phyloP scores from a whole-genome alignment of 2,888 invertebrate genomes.

The Ichneumoninae sp. region DNA sequence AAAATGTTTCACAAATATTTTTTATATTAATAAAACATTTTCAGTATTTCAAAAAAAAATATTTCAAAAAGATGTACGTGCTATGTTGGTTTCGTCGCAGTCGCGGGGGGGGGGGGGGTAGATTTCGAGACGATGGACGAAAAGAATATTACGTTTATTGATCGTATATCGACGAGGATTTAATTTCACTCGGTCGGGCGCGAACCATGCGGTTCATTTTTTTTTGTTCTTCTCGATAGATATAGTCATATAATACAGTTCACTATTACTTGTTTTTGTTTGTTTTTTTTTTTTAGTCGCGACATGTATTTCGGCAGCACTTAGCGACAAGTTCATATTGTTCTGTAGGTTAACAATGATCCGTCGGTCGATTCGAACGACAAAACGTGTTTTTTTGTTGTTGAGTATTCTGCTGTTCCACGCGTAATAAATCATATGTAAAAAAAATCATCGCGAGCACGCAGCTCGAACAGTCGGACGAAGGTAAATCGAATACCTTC shows the following conservation, averaged over 20 bases:
- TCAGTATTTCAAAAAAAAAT: too few species aligned
- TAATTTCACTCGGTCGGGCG: neutral
- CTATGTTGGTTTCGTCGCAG: neutral
- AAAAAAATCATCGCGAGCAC: conserved; percentile 25
- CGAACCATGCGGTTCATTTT: conserved; percentile 5
- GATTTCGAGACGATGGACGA: conserved; percentile 18
- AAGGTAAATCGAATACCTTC: conserved; percentile 24
- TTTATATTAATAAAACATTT: too few species aligned
- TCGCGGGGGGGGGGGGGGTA: too few species aligned
- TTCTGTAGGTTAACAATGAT: conserved; percentile 34
- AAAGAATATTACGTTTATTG: conserved; percentile 66
- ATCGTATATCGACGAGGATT: conserved; percentile 65
- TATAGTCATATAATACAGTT: conserved; percentile 45
- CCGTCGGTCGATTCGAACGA: neutral
- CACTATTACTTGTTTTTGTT: conserved; percentile 45
- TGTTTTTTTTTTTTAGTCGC: conserved; percentile 37
- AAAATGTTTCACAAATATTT: too few species aligned
- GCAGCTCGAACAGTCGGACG: neutral
- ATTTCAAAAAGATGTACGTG: too few species aligned
- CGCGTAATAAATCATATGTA: conserved; percentile 34
- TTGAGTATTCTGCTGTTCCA: neutral
- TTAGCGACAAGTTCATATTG: neutral
- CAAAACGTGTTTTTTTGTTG: neutral
- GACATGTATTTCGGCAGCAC: conserved; percentile 26
- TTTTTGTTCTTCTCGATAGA: conserved; percentile 31